Base-by-base conservation (phyloP, 1,140 invertebrate species). In the Thrips palmi region DNA sequence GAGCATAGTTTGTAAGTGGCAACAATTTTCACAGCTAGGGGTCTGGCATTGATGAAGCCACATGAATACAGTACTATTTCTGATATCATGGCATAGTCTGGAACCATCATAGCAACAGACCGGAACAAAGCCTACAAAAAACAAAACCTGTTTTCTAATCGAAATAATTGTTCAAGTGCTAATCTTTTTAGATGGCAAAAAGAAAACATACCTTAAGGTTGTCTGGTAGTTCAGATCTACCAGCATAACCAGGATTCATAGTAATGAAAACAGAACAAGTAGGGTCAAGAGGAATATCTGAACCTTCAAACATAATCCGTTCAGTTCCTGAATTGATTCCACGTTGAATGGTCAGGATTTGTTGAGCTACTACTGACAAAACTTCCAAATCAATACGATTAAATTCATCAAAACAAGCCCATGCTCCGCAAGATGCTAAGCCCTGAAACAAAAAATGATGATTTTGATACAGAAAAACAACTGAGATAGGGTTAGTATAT, bases 351-450 rank as follows among this genome's bases (percentile, higher is more conserved):
- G 73, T 79, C 2, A 77, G 52, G 41, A 80, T 77, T 58, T 89
- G 84, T 55, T 89, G 84, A 1, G 84, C 84, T 2, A 89, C 82
- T 2, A 96, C 88, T 0, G 89, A 97, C 20, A 94, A 53, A 25
- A 94, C 89, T 57, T 83, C 79, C 22, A 83, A 52, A 50, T 83
- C 77, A 42, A 84, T 83, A 8, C 79, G 67, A 52, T 84, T 82
- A 55, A 97, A 96, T 58, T 97, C 91, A 52, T 97, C 91, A 53
- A 97, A 94, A 57, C 91, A 97, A 0, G 87, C 85, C 89, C 89
- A 96, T 1, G 91, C 88, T 6, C 92, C 92, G 50, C 85, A 89
- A 1, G 88, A 86, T 2, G 88, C 86, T 27, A 96, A 58, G 41
- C 91, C 91, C 77, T 76, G 34, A 2, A 47, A 45, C 44, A 46